Evolutionary conservation across 2,888 invertebrate genomes (phyloP), one percentile per base, ranked within the genome.

Genomic region (Ormia ochracea): DNA sequence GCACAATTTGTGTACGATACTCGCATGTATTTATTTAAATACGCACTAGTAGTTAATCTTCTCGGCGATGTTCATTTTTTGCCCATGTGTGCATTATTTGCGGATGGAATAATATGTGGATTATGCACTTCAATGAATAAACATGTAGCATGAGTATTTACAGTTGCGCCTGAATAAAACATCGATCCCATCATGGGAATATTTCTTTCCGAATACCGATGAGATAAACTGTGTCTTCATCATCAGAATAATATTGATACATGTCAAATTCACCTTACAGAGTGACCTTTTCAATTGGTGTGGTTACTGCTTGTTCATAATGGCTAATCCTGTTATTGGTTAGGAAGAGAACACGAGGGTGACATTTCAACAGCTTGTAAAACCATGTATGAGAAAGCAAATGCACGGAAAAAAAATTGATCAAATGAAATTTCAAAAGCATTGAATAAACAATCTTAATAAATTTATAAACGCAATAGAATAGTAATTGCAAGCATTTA

Each of bases 91-190:
- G 68, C 52, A 61, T 63, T 80, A 80, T 80, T 80, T 80, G 80
- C 72, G 68, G 65, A 76, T 63, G 50, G 66, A 80, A 76, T 80
- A 80, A 80, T 73, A 73, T 76, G 72, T 19, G 80, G 80, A 76
- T 80, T 80, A 80, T 80, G 80, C 76, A 80, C 76, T 76, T 80
- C 63, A 80, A 73, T 76, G 72, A 66, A 72, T 76, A 66, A 73
- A 72, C 61, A 72, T 72, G 66, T 73, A 68, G 76, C 61, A 73
- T 41, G 63, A 59, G 61, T 61, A 61, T 61, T 72, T 72, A 56
- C 23, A 23, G 38, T 50, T 73, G 50, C 63, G 43, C 56, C 54
- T 54, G 33, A 21, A 61, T 36, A 48, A 69, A 17, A 50, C 31
- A 48, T 45, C 9, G 17, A 9, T 9, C 14, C 43, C 70, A 69